Conservation (phyloP, 1,140 invertebrate species). For the Diabrotica virgifera region DNA sequence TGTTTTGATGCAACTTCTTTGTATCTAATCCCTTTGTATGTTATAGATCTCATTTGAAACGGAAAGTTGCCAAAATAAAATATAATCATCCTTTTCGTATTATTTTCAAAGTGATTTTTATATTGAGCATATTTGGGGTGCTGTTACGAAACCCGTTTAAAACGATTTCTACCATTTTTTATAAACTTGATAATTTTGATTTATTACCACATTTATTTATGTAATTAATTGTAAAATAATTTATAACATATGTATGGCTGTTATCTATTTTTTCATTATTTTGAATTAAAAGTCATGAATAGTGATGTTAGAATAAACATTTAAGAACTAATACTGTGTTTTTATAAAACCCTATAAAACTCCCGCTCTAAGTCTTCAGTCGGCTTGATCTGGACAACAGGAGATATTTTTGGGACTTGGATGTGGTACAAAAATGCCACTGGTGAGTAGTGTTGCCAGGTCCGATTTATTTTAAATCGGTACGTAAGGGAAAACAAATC, state of each 20-base stretch:
- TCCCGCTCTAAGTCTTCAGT: no score
- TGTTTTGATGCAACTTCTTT: no score
- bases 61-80: no score
- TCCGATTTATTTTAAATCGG: no score
- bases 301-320: constrained; percentile 45
- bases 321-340: constrained; percentile 13
- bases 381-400: no score
- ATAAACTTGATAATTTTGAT: constrained; percentile 16
- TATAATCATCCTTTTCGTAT: no score
- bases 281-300: constrained; percentile 41
- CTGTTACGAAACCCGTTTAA: constrained; percentile 7
- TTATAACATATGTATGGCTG: constrained; percentile 42
- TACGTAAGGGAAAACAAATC: no score
- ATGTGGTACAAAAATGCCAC: no score
- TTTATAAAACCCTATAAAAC: not conserved
- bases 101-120: not conserved
- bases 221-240: constrained; percentile 37
- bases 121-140: not conserved
- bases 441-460: no score
- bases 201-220: constrained; percentile 22
- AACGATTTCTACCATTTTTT: constrained; percentile 9
- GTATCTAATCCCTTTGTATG: no score
- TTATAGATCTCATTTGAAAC: no score
- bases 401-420: no score
- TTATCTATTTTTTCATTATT: constrained; percentile 44